Evolutionary conservation across 2,888 invertebrate species (phyloP), one percentile per base, ranked within the genome.

Genomic region (Allygus modestus): DNA sequence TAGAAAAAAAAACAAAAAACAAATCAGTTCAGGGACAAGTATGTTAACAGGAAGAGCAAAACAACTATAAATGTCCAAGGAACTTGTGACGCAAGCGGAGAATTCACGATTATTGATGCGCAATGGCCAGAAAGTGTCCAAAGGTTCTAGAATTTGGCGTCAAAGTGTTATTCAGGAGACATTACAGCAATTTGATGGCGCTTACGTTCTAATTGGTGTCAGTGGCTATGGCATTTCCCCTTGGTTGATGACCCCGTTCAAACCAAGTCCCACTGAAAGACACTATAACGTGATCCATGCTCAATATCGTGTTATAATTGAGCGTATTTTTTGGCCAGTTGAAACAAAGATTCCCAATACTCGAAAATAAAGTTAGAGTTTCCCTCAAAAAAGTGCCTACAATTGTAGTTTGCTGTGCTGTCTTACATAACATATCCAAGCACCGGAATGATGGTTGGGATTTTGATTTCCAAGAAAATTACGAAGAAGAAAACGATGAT

Each of bases 321-420:
- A 83, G 75, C 51, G 83, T n/a, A 51, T 28, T 28, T 17, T 83
- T 75, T 37, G 58, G 83, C 28, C 83, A 83, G 28, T n/a, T 83
- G 1, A 83, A 83, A 75, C 26, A 28, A 58, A 41, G 73, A 28
- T 83, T 83, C 41, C 83, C 83, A 17, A 83, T 73, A 33, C 26
- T 73, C 7, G 26, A 28, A 7, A 54, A 43, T 28, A 33, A 31
- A 20, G 28, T 83, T 23, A 71, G 83, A 46, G 15, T 73, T 17
- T 37, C 41, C n/a, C 17, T 73, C 7, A 46, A 77, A 7, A 83
- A 41, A 17, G 31, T 73, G 9, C 73, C 83, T 20, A 71, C 9
- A 43, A 9, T 83, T n/a, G 31, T 83, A 20, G 46, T 73, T 12
- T 31, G 71, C 20, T 83, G 83, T 71, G 46, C 71, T 12, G 75